A percentile compares a stretch with the other conserved stretches of the same genome.
Evolutionary conservation across 2,888 invertebrate genomes (phyloP).

Genomic region (Caenorhabditis auriculariae): DNA sequence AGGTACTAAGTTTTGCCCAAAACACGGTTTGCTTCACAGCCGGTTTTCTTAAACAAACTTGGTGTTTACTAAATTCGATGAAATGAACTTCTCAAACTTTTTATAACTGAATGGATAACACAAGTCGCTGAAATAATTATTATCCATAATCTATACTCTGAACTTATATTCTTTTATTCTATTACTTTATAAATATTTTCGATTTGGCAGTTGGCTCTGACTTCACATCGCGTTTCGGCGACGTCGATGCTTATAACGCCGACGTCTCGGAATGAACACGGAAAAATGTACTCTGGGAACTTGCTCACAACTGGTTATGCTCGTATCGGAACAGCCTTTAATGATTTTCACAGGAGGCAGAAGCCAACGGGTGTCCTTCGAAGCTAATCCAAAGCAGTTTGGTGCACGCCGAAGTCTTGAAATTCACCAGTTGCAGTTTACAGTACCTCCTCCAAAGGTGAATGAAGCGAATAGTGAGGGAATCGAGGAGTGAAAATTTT

Average conservation of each 20-base stretch:
- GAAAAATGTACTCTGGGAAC: conserved; percentile 33
- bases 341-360: too few species aligned
- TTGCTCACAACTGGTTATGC: conserved; percentile 29
- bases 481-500: too few species aligned
- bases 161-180: background rate
- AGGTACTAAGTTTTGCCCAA: conserved; percentile 9
- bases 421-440: conserved; percentile 7
- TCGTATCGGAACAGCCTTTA: background rate
- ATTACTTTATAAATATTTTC: background rate
- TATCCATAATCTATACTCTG: too few species aligned
- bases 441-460: too few species aligned
- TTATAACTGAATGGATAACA: too few species aligned
- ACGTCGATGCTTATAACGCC: conserved; percentile 31
- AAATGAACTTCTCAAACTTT: background rate
- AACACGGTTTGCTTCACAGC: background rate
- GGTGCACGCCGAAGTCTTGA: background rate
- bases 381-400: too few species aligned
- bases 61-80: background rate
- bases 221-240: conserved; percentile 38
- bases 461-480: too few species aligned
- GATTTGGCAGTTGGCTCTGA: conserved; percentile 28
- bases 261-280: conserved; percentile 12
- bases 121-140: too few species aligned
- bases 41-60: too few species aligned
- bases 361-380: too few species aligned